A percentile compares a stretch with the other conserved stretches of the same genome.
Conservation (phyloP, 2,797 vertebrate species). For the Crocidura indochinensis region DNA sequence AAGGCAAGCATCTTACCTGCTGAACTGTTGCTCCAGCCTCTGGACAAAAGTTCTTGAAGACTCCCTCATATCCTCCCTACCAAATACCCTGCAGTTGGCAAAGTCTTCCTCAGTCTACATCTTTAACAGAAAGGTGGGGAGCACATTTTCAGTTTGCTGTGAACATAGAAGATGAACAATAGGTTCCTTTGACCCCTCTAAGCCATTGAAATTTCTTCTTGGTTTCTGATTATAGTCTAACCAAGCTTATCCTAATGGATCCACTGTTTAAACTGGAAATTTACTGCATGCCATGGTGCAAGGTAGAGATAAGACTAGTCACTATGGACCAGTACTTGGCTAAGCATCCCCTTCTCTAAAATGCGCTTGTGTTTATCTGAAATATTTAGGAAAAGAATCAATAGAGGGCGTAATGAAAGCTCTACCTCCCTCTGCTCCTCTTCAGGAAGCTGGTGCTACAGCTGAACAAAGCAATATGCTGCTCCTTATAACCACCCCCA, state of each 20-base stretch:
- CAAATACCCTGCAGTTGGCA: not conserved
- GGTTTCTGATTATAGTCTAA: conserved; percentile 47
- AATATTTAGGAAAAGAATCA: conserved; percentile 81
- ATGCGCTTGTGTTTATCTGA: conserved; percentile 73
- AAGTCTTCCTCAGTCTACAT: not conserved
- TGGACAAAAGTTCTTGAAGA: not conserved
- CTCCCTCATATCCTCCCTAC: not conserved
- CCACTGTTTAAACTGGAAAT: conserved; percentile 55
- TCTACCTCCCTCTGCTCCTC: conserved; percentile 57
- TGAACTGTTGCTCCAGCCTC: not conserved
- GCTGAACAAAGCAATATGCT: conserved; percentile 62
- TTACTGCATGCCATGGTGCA: conserved; percentile 7
- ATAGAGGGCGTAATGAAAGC: conserved; percentile 77
- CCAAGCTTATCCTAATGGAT: not conserved
- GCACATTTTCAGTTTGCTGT: not conserved
- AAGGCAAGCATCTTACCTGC: no score
- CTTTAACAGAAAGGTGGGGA: not conserved
- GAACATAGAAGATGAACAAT: not conserved
- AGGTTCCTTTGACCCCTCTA: not conserved
- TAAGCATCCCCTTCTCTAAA: conserved; percentile 60
- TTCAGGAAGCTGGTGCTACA: conserved; percentile 64
- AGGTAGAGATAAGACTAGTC: conserved; percentile 28
- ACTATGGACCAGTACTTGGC: conserved; percentile 31
- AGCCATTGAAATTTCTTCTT: conserved; percentile 28
- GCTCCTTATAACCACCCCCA: conserved; percentile 67